Evolutionary conservation across 2,888 invertebrate genomes (phyloP), one percentile per base, ranked within the genome.

Genomic region (Andrena camellia): DNA sequence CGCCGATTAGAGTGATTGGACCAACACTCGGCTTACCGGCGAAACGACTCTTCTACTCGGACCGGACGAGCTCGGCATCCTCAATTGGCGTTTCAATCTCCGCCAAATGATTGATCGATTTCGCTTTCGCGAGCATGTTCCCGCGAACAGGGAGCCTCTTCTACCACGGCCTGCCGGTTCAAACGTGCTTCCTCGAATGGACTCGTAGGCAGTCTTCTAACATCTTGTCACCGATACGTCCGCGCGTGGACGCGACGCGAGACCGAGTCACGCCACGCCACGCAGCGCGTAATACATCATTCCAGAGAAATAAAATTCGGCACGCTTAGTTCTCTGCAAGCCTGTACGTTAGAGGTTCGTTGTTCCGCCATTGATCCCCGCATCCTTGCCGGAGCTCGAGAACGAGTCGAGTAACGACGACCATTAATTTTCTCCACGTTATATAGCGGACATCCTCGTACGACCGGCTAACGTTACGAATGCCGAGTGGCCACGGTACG

Each of bases 391-490:
- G 57, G 76, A 54, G 63, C 81, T 63, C 78, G 82, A 83, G 86
- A 86, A 87, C 86, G 82, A 84, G 81, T 86, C 86, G 87, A 86
- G 81, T 87, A 87, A 87, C 86, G 87, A 87, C 87, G 82, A 78
- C 86, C 87, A 87, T 87, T 87, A 87, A 87, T 87, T 87, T 87
- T 83, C 86, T 87, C 82, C 84, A 77, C 86, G 81, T 87, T 84
- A 84, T 77, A 78, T 79, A 81, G 82, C 86, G 86, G 82, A 81
- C 87, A 83, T 87, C 87, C 84, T 83, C 87, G 86, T 75, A 59
- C 84, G 74, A 60, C 70, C 68, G 29, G 78, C 71, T 64, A 72
- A 67, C 80, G 71, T 70, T 69, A 78, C 83, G 83, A 85, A 85
- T 75, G 85, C 81, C 83, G 74, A 81, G 78, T 64, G 78, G 57